Evolutionary conservation across 1,140 invertebrate species (phyloP), one percentile per base, ranked within the genome.

Genomic region (Trichogramma pretiosum): DNA sequence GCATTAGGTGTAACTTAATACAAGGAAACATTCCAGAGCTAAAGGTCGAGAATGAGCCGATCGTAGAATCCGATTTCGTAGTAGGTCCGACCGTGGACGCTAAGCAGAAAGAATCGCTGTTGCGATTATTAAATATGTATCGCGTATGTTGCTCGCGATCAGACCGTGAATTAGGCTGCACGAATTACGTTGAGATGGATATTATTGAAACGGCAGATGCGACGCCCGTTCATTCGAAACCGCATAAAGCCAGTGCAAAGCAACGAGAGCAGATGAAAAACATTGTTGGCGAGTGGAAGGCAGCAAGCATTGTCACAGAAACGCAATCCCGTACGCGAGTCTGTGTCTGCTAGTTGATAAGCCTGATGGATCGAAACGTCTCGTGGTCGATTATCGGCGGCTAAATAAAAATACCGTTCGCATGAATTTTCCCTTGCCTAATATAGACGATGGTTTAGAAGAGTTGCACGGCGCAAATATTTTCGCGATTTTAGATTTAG

Each of bases 361-460:
- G 40, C 45, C 41, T 4, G 47, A 56, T 30, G 55, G 55, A 0
- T 37, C 37, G 9, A 41, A 45, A 30, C 34, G 50, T 19, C 38
- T 56, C 5, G 53, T 51, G n/a, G 55, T 64, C 0, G 62, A 63
- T 45, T 63, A 62, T 52, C 46, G 61, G 1, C 52, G 52, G 0
- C 35, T 63, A 16, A 65, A 63, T 37, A 47, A 53, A 3, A 52
- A 59, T 1, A 62, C 60, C 2, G 16, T 62, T 9, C 17, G 26
- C 5, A 39, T 39, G 11, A 26, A 39, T 39, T 47, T 30, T 39
- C 46, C 46, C 5, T 3, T 47, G 14, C 35, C 35, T 13, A 47
- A 47, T 30, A 5, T 47, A 10, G 46, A 47, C 16, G 46, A 47
- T 13, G 2, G 32, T 14, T 32, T 47, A n/a, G 32, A 47, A 32